A percentile compares a stretch with the other conserved stretches of the same genome.
Conservation (phyloP, 2,113 vertebrate genomes). For the Nerophis lumbriciformis region DNA sequence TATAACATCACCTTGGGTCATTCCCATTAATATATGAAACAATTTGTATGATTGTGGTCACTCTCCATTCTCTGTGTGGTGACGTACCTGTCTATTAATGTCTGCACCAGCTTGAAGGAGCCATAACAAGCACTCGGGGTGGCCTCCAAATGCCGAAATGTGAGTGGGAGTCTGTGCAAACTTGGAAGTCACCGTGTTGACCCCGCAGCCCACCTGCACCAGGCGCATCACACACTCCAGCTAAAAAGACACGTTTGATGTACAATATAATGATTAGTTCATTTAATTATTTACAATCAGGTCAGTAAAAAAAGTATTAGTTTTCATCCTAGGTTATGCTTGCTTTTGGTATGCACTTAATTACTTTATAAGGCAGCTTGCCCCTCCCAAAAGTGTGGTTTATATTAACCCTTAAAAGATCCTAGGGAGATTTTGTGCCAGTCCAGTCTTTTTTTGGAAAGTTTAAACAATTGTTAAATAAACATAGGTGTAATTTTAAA, state of each 20-base stretch:
- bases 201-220: constrained; percentile 86
- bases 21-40: too few relatives aligned
- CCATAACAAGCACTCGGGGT: constrained; percentile 94
- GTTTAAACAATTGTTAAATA: too few relatives aligned
- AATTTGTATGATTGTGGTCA: background rate
- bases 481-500: too few relatives aligned
- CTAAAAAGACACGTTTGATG: constrained; percentile 59
- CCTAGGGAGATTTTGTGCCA: too few relatives aligned
- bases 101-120: constrained; percentile 92
- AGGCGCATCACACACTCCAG: constrained; percentile 92
- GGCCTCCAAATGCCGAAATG: constrained; percentile 94
- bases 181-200: constrained; percentile 86
- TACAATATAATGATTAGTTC: background rate
- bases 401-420: too few relatives aligned
- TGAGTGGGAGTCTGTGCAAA: constrained; percentile 97
- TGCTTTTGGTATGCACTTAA: constrained; percentile 10
- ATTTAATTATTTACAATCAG: background rate
- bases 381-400: too few relatives aligned
- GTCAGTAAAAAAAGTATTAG: background rate
- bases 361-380: background rate
- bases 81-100: constrained; percentile 89
- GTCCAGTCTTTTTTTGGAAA: too few relatives aligned
- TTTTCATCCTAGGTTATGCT: background rate
- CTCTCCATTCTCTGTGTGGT: background rate
- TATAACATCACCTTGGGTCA: too few relatives aligned